Conservation (phyloP, 2,888 invertebrate genomes). For the Heliconius hortense region DNA sequence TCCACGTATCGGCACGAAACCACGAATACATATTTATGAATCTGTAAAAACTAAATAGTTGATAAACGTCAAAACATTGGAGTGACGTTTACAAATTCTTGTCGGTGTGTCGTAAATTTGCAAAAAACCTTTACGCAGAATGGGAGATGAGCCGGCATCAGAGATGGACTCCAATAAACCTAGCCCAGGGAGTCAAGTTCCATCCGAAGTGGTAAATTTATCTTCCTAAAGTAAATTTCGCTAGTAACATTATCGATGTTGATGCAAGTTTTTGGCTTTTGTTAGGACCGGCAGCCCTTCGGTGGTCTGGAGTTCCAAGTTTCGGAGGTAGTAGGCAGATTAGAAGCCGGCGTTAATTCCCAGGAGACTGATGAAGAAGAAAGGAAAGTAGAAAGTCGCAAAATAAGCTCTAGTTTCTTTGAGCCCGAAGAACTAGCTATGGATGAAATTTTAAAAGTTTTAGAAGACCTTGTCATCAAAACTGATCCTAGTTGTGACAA, state of each 20-base stretch:
- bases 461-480: constrained; percentile 83
- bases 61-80: constrained; percentile 61
- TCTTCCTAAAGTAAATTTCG: constrained; percentile 31
- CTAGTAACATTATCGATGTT: constrained; percentile 40
- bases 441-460: constrained; percentile 83
- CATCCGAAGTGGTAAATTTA: constrained; percentile 60
- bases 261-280: constrained; percentile 49
- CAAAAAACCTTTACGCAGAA: constrained; percentile 74
- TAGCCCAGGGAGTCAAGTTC: constrained; percentile 56
- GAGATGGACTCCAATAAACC: constrained; percentile 65
- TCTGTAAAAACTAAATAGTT: constrained; percentile 19
- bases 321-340: constrained; percentile 86
- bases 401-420: constrained; percentile 78
- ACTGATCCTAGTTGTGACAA: constrained; percentile 84
- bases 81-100: constrained; percentile 80
- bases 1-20: constrained; percentile 24
- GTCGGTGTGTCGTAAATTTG: constrained; percentile 65
- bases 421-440: constrained; percentile 81
- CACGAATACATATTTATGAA: constrained; percentile 23
- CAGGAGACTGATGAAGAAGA: constrained; percentile 69
- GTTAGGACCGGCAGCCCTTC: constrained; percentile 83
- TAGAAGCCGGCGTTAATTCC: constrained; percentile 84
- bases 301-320: constrained; percentile 87
- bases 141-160: constrained; percentile 73
- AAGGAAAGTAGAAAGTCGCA: constrained; percentile 67